Conservation (phyloP, 2,888 invertebrate genomes). For the Andrena bucephala region DNA sequence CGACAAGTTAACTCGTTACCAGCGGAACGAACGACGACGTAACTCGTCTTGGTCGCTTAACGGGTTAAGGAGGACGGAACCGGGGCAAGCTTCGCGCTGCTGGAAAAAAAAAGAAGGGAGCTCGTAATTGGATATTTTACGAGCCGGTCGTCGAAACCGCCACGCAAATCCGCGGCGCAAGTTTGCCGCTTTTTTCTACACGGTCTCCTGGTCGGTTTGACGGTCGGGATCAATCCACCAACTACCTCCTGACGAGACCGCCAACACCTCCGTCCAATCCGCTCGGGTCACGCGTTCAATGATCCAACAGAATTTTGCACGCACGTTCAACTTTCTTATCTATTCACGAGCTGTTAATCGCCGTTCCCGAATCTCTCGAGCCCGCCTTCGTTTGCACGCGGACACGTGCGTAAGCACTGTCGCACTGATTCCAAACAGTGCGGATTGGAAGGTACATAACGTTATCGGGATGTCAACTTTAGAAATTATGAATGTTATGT, state of each 20-base stretch:
- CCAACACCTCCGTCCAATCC: background rate
- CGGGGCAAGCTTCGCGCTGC: background rate
- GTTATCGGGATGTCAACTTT: background rate
- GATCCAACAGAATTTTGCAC: too few relatives aligned
- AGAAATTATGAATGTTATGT: background rate
- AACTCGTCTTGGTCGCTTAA: conserved; percentile 20
- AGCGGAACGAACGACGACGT: conserved; percentile 16
- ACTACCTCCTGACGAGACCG: conserved; percentile 10
- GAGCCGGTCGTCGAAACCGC: conserved; percentile 48
- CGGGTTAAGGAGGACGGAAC: conserved; percentile 6
- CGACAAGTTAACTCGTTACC: conserved; percentile 40
- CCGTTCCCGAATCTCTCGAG: too few relatives aligned
- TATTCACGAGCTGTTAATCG: too few relatives aligned
- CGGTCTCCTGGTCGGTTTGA: conserved; percentile 15
- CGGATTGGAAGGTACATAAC: background rate
- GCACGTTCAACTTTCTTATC: too few relatives aligned
- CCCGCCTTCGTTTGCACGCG: too few relatives aligned
- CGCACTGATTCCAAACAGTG: too few relatives aligned
- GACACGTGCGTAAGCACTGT: too few relatives aligned
- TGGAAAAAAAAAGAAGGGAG: background rate
- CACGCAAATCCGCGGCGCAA: conserved; percentile 47
- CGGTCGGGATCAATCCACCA: conserved; percentile 52
- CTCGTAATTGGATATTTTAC: conserved; percentile 63
- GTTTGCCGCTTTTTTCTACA: conserved; percentile 29
- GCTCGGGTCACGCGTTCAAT: background rate